Conservation (phyloP, 2,113 vertebrate genomes). For the Syngnathus scovelli region DNA sequence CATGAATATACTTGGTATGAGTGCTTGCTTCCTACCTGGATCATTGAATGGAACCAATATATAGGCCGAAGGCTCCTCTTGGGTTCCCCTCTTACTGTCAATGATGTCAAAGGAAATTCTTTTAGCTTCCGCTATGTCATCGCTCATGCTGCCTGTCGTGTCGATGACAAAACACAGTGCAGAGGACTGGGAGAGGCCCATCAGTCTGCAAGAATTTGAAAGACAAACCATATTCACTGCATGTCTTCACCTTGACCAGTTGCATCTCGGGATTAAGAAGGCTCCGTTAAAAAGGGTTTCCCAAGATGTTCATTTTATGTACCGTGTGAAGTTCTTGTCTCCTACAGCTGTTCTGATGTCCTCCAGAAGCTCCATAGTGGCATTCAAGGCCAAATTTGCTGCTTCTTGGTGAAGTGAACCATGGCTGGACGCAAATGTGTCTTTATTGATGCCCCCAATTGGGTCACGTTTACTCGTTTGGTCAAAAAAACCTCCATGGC, state of each 20-base stretch:
- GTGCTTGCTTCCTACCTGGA: conserved; percentile 38
- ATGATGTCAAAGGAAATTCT: conserved; percentile 55
- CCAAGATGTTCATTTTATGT: neutral
- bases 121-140: conserved; percentile 55
- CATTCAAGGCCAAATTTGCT: conserved; percentile 49
- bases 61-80: conserved; percentile 55
- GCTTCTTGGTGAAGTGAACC: conserved; percentile 49
- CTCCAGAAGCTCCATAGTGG: conserved; percentile 61
- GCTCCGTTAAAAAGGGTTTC: neutral
- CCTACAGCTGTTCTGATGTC: conserved; percentile 53
- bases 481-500: conserved; percentile 52
- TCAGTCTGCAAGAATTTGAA: conserved; percentile 40
- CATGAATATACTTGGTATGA: neutral
- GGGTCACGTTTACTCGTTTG: conserved; percentile 41
- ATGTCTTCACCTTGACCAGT: neutral
- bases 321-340: conserved; percentile 56
- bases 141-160: conserved; percentile 65
- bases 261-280: neutral
- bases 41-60: conserved; percentile 69
- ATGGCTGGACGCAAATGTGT: conserved; percentile 36
- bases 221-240: neutral
- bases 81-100: conserved; percentile 49
- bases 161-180: conserved; percentile 66
- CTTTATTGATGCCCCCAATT: conserved; percentile 63
- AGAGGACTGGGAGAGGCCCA: conserved; percentile 54